Conservation (phyloP, 2,113 vertebrate genomes). For the Mohoua ochrocephala region DNA sequence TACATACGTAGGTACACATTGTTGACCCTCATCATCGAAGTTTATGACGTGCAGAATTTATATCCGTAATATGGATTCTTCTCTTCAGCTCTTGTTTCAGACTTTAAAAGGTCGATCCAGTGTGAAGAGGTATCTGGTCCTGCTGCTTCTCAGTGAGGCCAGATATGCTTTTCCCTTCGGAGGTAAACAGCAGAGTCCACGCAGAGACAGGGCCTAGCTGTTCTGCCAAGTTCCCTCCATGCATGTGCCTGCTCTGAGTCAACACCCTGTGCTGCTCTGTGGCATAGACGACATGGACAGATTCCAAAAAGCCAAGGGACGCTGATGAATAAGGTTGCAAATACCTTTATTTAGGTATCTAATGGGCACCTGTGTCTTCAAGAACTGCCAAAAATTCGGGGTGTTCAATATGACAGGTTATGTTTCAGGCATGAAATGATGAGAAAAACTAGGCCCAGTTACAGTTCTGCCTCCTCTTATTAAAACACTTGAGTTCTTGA, state of each 20-base stretch:
- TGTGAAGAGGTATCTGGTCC: neutral
- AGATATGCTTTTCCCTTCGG: neutral
- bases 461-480: neutral
- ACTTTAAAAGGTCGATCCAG: neutral
- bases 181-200: neutral
- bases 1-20: neutral
- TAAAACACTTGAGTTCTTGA: neutral
- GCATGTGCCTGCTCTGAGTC: neutral
- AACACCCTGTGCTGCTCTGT: neutral
- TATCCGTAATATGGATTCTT: neutral
- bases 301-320: neutral
- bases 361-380: neutral
- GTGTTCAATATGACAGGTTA: neutral
- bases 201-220: neutral
- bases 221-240: neutral
- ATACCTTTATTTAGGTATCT: neutral
- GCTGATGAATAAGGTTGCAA: neutral
- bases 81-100: neutral
- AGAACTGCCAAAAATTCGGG: neutral
- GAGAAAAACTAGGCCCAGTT: neutral
- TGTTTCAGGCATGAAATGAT: neutral
- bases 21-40: neutral
- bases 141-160: neutral
- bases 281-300: neutral
- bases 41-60: neutral